Evolutionary conservation across 2,797 vertebrate species (phyloP).

Genomic region (Smutsia gigantea): DNA sequence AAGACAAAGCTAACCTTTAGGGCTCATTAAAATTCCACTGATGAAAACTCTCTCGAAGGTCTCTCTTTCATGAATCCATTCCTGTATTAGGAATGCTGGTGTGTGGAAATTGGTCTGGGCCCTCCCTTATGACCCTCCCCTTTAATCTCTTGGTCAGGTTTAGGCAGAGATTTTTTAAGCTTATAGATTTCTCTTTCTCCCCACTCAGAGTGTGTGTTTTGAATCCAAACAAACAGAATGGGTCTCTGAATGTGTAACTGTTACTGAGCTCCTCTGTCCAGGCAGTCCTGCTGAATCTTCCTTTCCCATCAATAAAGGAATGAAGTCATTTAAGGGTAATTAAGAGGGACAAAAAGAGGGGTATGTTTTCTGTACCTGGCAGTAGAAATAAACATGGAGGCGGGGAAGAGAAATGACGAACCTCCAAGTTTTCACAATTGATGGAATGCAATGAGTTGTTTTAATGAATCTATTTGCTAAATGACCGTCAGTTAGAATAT

Average conservation of each 20-base stretch:
- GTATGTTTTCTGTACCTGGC: slow-evolving; percentile 6
- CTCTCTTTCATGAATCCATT: slow-evolving; percentile 2
- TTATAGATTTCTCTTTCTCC: slow-evolving; percentile 68
- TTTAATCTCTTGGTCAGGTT: slow-evolving; percentile 72
- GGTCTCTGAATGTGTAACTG: slow-evolving; percentile 21
- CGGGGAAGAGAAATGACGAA: not conserved
- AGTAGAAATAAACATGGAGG: not conserved
- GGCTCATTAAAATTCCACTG: slow-evolving; percentile 78
- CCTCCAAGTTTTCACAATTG: not conserved
- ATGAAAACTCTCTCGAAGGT: not conserved
- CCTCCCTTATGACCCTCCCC: slow-evolving; percentile 61
- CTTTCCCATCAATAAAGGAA: not conserved
- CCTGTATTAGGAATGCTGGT: slow-evolving; percentile 28
- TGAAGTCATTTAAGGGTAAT: slow-evolving; percentile 4
- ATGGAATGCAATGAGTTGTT: not conserved
- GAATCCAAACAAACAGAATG: slow-evolving; percentile 60
- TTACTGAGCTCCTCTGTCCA: not conserved
- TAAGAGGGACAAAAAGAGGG: not conserved
- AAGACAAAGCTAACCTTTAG: slow-evolving; percentile 81
- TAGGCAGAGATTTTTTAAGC: slow-evolving; percentile 76
- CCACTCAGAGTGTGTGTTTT: slow-evolving; percentile 47
- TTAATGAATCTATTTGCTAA: slow-evolving; percentile 55
- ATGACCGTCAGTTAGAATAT: slow-evolving; percentile 39
- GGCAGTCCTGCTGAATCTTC: slow-evolving; percentile 8
- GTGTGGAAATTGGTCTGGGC: slow-evolving; percentile 41